Evolutionary conservation across 2,888 invertebrate genomes (phyloP).

Genomic region (Cephus rjabovi): DNA sequence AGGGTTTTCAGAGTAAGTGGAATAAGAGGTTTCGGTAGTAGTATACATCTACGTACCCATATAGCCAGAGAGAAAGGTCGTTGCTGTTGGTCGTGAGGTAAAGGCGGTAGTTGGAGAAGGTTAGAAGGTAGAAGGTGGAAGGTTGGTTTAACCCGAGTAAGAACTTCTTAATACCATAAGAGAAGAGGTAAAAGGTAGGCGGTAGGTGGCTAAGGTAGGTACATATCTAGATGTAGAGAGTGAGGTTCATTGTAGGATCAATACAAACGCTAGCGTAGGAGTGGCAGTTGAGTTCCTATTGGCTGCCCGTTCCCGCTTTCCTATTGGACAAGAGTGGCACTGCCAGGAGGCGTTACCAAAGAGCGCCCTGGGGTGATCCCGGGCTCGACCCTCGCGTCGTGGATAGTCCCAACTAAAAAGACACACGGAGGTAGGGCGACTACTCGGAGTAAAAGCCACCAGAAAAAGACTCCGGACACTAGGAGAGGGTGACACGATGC

Average conservation of each 20-base stretch:
- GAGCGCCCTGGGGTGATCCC: conserved; percentile 27
- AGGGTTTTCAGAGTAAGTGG: conserved; percentile 5
- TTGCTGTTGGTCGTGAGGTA: conserved; percentile 24
- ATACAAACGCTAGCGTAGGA: conserved; percentile 61
- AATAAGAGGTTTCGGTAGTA: not conserved
- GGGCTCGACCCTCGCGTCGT: conserved; percentile 42
- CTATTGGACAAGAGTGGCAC: conserved; percentile 54
- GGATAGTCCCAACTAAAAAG: not conserved
- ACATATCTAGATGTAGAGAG: conserved; percentile 26
- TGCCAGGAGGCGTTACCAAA: conserved; percentile 61
- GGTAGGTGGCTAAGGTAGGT: conserved; percentile 25
- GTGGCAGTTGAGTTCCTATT: conserved; percentile 61
- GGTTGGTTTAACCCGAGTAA: conserved; percentile 45
- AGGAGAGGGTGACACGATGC: conserved; percentile 56
- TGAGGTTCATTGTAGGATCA: conserved; percentile 66
- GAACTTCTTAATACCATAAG: conserved; percentile 58
- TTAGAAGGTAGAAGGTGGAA: conserved; percentile 28
- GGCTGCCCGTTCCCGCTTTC: conserved; percentile 43
- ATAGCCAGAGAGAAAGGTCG: conserved; percentile 17
- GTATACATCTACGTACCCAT: not conserved
- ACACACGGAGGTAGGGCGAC: conserved; percentile 17
- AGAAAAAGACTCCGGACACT: conserved; percentile 49
- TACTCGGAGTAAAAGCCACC: conserved; percentile 27
- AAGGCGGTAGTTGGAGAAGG: conserved; percentile 25
- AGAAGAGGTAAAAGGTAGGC: conserved; percentile 37